Base-by-base conservation (phyloP, 2,797 vertebrate species). In the Erpetoichthys calabaricus region DNA sequence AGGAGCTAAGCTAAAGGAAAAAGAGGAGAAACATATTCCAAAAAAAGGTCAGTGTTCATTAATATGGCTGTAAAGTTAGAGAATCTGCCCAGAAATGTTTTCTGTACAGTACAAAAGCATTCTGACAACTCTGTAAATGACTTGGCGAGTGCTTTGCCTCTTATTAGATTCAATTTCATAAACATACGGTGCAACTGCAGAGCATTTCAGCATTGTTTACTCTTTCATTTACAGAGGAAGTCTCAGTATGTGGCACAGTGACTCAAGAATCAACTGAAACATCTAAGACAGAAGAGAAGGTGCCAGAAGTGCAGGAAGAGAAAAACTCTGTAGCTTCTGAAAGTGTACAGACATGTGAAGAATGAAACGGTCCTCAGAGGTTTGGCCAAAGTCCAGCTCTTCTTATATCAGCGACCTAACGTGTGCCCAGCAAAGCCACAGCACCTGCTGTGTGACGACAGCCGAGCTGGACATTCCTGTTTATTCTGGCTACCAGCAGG, bases 1-100 rank as follows among this genome's bases (percentile, higher is more conserved):
- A 51, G 77, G 87, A 44, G 83, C 84, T 66, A 83, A 79, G 65
- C 81, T 86, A 63, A 81, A 81, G 69, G 76, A 65, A 56, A 75
- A 64, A 54, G 73, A 70, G 64, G 80, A 83, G 60, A 73, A 80
- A 56, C 4, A 42, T 64, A 83, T 74, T 66, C 71, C 77, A 69
- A 81, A 73, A 2, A 78, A 81, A 64, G 83, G 83, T 86, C 51
- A 53, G 49, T 6, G 2, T 7, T 52, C 52, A 25, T 49, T 56
- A 25, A 25, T 25, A 25, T 25, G 25, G 25, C 2, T 25, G 25
- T 25, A 25, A 25, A 25, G 56, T 45, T 57, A 25, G 7, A 52
- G 45, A 9, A 42, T 1, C 1, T 52, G 8, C 54, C 55, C 49
- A 54, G 55, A 47, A 25, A 45, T 42, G 56, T 60, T 50, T 52